Evolutionary conservation across 2,113 vertebrate genomes (phyloP).

Genomic region (Petromus typicus): DNA sequence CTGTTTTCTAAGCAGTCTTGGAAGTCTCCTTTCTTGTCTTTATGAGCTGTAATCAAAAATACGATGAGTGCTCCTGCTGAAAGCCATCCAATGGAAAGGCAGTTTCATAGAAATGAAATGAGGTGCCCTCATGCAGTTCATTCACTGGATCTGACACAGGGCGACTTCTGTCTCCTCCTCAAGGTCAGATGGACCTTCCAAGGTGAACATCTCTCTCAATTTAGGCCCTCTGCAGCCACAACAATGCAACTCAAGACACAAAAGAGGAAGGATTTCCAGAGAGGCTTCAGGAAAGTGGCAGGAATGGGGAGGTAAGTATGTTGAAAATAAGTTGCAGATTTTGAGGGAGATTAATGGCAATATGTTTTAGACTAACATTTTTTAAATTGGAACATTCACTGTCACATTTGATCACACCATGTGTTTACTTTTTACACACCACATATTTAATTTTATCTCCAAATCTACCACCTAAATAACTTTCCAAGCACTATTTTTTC

Average conservation of each 20-base stretch:
- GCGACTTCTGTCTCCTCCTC: not conserved
- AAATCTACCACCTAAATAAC: not conserved
- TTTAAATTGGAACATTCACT: not conserved
- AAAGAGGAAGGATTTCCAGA: not conserved
- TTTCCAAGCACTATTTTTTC: constrained; percentile 21
- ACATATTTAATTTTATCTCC: not conserved
- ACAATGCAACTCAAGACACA: not conserved
- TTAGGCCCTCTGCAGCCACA: not conserved
- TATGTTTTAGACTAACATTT: not conserved
- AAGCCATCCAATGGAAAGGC: not conserved
- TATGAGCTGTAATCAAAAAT: not conserved
- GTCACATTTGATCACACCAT: not conserved
- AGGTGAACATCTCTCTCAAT: not conserved
- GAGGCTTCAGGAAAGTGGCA: not conserved
- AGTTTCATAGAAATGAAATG: not conserved
- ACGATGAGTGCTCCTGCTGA: not conserved
- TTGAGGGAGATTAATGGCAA: not conserved
- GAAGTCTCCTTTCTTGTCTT: not conserved
- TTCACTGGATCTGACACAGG: not conserved
- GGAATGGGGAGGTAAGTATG: not conserved
- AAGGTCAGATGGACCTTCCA: not conserved
- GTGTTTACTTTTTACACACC: not conserved
- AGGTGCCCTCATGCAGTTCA: not conserved
- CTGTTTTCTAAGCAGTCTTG: not conserved
- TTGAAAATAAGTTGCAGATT: not conserved